A percentile compares a stretch with the other conserved stretches of the same genome.
These are phyloP conservation scores for Neomicropteryx cornuta DNA, from an alignment of 1,140 invertebrate species.

Conservation along the genomic window DNA sequence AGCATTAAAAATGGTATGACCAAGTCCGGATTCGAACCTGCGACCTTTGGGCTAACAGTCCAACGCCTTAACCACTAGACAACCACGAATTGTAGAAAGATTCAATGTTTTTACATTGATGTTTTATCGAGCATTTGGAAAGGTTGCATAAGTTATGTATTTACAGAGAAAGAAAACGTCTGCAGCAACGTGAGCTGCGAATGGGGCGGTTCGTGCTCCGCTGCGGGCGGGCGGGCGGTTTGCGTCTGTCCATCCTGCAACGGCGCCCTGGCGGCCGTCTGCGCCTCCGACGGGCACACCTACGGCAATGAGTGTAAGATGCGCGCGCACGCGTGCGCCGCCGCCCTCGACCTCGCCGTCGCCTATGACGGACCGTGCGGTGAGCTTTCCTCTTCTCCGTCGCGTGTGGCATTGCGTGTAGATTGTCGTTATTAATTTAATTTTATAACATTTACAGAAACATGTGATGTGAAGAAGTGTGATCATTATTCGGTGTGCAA, in stretches of 20 bases:
- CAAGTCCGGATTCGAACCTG: too few relatives aligned
- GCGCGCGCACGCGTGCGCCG: conserved; percentile 64
- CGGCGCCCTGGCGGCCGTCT: conserved; percentile 72
- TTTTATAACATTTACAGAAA: conserved; percentile 73
- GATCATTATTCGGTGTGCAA: conserved; percentile 76
- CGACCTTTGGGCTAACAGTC: too few relatives aligned
- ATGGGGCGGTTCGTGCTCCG: conserved; percentile 65
- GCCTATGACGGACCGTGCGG: conserved; percentile 75
- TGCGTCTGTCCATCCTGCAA: conserved; percentile 82
- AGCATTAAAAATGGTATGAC: too few relatives aligned
- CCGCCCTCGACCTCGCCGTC: conserved; percentile 57
- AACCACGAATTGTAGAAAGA: too few relatives aligned
- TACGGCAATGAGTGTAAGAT: conserved; percentile 82
- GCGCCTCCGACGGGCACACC: conserved; percentile 76
- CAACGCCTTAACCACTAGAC: too few relatives aligned
- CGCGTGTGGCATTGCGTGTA: too few relatives aligned
- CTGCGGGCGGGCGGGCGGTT: conserved; percentile 50
- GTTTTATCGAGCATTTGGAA: too few relatives aligned
- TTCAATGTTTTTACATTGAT: too few relatives aligned
- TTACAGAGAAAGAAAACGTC: conserved; percentile 49
- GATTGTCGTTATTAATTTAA: too few relatives aligned
- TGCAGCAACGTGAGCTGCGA: conserved; percentile 60
- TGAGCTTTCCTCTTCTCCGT: too few relatives aligned
- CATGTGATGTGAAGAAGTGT: conserved; percentile 80
- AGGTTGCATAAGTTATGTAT: too few relatives aligned